Base-by-base conservation (phyloP, 2,888 invertebrate genomes). In the Lochmaea crataegi region DNA sequence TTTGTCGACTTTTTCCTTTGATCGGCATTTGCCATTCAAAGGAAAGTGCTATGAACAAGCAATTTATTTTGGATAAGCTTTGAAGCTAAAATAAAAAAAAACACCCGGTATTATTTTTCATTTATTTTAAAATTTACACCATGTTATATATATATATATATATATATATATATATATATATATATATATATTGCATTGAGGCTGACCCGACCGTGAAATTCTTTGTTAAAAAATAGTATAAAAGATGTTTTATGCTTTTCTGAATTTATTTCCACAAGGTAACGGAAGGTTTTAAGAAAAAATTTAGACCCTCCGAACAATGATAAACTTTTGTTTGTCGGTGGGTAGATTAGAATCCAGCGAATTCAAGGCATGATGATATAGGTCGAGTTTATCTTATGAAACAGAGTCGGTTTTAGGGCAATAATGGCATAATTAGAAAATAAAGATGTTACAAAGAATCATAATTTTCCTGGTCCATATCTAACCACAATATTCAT, bases 331-430 rank as follows among this genome's bases (percentile, higher is more conserved):
- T 72, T 75, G 72, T 75, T 75, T 68, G 57, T 61, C 65, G 61
- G 68, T 70, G 68, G 74, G 77, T 76, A 80, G 77, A 77, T 79
- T 79, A 79, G 75, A 76, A 76, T 74, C 74, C 72, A 68, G 71
- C 73, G 72, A 76, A 76, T 61, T 16, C 51, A 56, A 57, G 57
- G 67, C 78, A 76, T 74, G 79, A 79, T 80, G 79, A 81, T 78
- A 76, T 76, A 74, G 76, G 75, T 18, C 53, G 79, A 79, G 79
- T 79, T 81, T 80, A 80, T 81, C 81, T 74, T 75, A 60, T 9
- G 32, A 16, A 60, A 60, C 32, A 60, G 60, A 38, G 16, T 9
- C 60, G 60, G 38, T 11, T 18, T 18, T 10, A 2, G 18, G 18
- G 11, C 53, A 53, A 53, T 18, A 53, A n/a, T n/a, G n/a, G n/a